Base-by-base conservation (phyloP, 2,888 invertebrate genomes). In the Trichogramma dendrolimi region DNA sequence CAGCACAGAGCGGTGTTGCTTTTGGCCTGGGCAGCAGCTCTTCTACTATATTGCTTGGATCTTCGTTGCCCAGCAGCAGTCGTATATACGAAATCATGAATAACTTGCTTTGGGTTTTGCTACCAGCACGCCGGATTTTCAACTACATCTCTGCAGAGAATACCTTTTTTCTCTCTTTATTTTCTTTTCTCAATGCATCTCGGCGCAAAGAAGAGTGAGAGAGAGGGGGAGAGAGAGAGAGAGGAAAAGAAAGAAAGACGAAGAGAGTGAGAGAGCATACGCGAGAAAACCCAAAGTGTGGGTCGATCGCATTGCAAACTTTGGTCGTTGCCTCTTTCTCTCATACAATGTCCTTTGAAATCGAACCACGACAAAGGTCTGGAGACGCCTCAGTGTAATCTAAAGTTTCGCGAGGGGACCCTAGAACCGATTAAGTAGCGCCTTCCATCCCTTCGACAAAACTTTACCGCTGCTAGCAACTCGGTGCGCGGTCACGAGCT, bases 261-360 rank as follows among this genome's bases (percentile, higher is more conserved):
- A 27, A 27, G 27, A 27, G 27, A 27, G 27, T 27, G 27, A 27
- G 27, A 27, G 27, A 27, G 27, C 27, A 27, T 27, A 27, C 27
- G 27, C 27, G 27, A 27, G 27, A 27, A 27, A 27, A 27, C 27
- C 27, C 27, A 27, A 27, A 27, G 27, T 27, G 27, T 27, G 27
- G 27, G 27, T 27, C 27, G 27, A 27, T 27, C 27, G 27, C 27
- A 27, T 27, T 27, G 27, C 27, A 27, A 27, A 27, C 27, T 27
- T 27, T 27, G 27, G 27, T 27, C 27, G 27, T 27, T 27, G 27
- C 27, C 27, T 27, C 27, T 27, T 27, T 69, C 64, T 72, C 71
- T 68, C 58, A 70, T 71, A 71, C 72, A 72, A 74, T 71, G 71
- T 73, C 72, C 72, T 74, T 75, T 74, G 74, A 75, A 75, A 74